Conservation (phyloP, 2,888 invertebrate species). For the Thera obeliscata region DNA sequence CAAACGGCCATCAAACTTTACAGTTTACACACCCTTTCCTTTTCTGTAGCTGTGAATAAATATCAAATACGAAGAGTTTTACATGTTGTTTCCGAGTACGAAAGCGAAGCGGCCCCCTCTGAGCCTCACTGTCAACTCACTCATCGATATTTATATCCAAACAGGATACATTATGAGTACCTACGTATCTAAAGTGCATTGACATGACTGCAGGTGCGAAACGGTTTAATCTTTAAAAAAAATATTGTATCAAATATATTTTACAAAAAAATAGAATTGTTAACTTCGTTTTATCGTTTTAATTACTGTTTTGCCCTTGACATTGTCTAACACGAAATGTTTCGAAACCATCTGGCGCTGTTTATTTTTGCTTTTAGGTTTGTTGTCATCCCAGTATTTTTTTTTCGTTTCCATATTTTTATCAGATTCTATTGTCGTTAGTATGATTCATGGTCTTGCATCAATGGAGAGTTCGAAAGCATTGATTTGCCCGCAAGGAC, state of each 20-base stretch:
- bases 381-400: background rate
- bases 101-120: conserved; percentile 39
- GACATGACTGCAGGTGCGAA: conserved; percentile 60
- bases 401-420: background rate
- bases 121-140: conserved; percentile 48
- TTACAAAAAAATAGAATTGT: background rate
- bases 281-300: conserved; percentile 13
- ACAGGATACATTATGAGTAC: conserved; percentile 51
- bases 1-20: conserved; percentile 12
- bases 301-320: conserved; percentile 24
- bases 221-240: conserved; percentile 36
- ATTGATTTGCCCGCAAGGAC: too few relatives aligned
- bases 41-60: conserved; percentile 25
- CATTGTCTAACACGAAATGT: conserved; percentile 16
- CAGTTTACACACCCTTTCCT: conserved; percentile 14
- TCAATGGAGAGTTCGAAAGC: background rate
- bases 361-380: conserved; percentile 4
- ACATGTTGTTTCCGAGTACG: conserved; percentile 37
- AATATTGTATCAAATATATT: background rate
- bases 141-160: conserved; percentile 60
- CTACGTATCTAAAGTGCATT: conserved; percentile 54
- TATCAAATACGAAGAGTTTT: conserved; percentile 36
- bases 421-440: background rate
- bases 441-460: background rate
- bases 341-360: conserved; percentile 8